Conservation (phyloP, 2,888 invertebrate species). For the Andricus quercusramuli region DNA sequence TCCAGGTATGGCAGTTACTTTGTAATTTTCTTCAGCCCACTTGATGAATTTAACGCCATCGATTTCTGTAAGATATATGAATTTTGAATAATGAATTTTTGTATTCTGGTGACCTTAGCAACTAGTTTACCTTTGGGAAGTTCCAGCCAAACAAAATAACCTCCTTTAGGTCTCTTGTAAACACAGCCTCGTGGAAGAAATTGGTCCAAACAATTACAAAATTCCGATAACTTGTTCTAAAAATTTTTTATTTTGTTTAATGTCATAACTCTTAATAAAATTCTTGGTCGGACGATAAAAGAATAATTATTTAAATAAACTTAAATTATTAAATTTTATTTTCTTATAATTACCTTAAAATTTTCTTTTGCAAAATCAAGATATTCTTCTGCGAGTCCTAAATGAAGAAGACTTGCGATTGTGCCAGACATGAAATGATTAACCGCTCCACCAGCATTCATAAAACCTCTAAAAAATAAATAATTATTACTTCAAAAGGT, state of each 20-base stretch:
- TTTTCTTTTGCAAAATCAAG: slow-evolving; percentile 64
- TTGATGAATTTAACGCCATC: slow-evolving; percentile 77
- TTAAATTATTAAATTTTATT: no score
- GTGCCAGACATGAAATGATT: slow-evolving; percentile 82
- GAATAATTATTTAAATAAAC: no score
- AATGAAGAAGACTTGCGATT: slow-evolving; percentile 80
- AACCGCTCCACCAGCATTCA: slow-evolving; percentile 82
- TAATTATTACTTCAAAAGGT: neutral
- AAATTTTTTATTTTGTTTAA: slow-evolving; percentile 37
- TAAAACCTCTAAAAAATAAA: slow-evolving; percentile 77
- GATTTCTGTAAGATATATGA: slow-evolving; percentile 57
- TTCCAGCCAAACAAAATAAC: slow-evolving; percentile 83
- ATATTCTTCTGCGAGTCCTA: slow-evolving; percentile 79
- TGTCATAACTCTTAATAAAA: neutral
- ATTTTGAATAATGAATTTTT: neutral
- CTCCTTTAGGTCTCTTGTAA: slow-evolving; percentile 79
- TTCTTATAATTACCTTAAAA: neutral
- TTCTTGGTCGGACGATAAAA: no score
- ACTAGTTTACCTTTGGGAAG: slow-evolving; percentile 76
- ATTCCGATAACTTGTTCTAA: slow-evolving; percentile 78
- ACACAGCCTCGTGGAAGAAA: slow-evolving; percentile 78
- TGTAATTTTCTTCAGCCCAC: slow-evolving; percentile 77
- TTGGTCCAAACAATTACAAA: slow-evolving; percentile 76
- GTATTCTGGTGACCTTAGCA: neutral
- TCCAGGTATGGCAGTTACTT: slow-evolving; percentile 79